Percentiles rank a stretch among this genome's conserved stretches.
Evolutionary conservation across 2,888 invertebrate species (phyloP).

Genomic region (Chalcosyrphus nemorum): DNA sequence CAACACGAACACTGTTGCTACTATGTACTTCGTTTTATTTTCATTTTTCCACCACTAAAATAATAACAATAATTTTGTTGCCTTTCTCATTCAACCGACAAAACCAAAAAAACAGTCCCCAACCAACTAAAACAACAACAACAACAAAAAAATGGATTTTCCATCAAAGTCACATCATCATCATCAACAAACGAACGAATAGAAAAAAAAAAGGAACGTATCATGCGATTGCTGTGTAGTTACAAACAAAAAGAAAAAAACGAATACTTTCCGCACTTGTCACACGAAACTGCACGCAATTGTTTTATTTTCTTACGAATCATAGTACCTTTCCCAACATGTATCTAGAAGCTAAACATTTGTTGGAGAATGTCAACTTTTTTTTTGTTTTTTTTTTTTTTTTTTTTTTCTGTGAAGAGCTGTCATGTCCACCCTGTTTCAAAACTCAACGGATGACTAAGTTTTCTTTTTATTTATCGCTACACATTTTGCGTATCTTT

Average conservation of each 20-base stretch:
- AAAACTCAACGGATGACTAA: slow-evolving; percentile 62
- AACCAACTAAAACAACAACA: slow-evolving; percentile 10
- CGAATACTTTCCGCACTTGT: slow-evolving; percentile 66
- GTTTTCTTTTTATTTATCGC: slow-evolving; percentile 54
- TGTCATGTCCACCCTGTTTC: slow-evolving; percentile 40
- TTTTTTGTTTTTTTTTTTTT: too few relatives aligned
- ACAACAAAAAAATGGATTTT: slow-evolving; percentile 61
- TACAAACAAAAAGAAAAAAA: slow-evolving; percentile 17
- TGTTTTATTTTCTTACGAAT: slow-evolving; percentile 35
- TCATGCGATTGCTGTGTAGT: slow-evolving; percentile 60
- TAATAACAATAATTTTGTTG: slow-evolving; percentile 72
- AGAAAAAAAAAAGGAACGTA: neutral
- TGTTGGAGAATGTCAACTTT: slow-evolving; percentile 28
- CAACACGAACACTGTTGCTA: slow-evolving; percentile 24
- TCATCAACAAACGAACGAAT: slow-evolving; percentile 40
- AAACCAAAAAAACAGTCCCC: slow-evolving; percentile 37
- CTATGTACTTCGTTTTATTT: slow-evolving; percentile 22
- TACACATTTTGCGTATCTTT: slow-evolving; percentile 57
- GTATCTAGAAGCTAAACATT: neutral
- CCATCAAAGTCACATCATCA: slow-evolving; percentile 72
- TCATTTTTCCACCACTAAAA: slow-evolving; percentile 58
- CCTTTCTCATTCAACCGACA: slow-evolving; percentile 70
- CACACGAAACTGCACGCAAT: slow-evolving; percentile 72
- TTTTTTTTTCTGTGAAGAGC: too few relatives aligned
- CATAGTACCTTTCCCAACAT: slow-evolving; percentile 35